Evolutionary conservation across 2,888 invertebrate genomes (phyloP), one percentile per base, ranked within the genome.

Genomic region (Ischnus inquisitorius): DNA sequence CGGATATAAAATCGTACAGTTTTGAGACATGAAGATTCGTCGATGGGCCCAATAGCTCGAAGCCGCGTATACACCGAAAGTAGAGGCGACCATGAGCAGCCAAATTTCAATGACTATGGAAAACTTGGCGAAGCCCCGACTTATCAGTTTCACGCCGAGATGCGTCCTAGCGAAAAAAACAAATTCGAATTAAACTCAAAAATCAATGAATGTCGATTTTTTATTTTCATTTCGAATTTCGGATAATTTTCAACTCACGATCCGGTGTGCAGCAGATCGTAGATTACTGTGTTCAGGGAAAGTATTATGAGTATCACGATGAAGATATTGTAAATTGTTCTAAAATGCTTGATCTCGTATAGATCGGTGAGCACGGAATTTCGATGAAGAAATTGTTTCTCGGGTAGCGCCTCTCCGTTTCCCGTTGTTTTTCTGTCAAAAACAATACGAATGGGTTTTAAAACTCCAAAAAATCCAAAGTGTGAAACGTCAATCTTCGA

Each of bases 281-380:
- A 95, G 12, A 96, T 94, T 22, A 96, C 94, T 5, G 97, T 97
- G 89, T 97, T 96, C 78, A 97, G 94, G 71, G 97, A 95, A 85
- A 97, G 94, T 46, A 96, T 94, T 74, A 97, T 94, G 46, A 98
- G 94, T 86, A 97, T 96, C 19, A 96, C 97, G 65, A 97, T 95
- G 93, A 98, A 98, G 86, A 98, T 96, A 92, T 98, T 97, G 92
- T 98, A 97, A 87, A 98, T 96, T 2, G 97, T 97, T 89, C 95
- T 95, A 89, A 98, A 96, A 93, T 98, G 98, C 72, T 96, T 95
- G 69, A 96, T 95, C 90, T 96, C 95, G 88, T 97, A 95, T 25
- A 98, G 94, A 83, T 97, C 97, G 0, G 97, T 98, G 78, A 98
- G 94, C n/a, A 97, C 94, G 0, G 98, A 98, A 91, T 97, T 96